Base-by-base conservation (phyloP, 2,888 invertebrate genomes). In the Clunio marinus region DNA sequence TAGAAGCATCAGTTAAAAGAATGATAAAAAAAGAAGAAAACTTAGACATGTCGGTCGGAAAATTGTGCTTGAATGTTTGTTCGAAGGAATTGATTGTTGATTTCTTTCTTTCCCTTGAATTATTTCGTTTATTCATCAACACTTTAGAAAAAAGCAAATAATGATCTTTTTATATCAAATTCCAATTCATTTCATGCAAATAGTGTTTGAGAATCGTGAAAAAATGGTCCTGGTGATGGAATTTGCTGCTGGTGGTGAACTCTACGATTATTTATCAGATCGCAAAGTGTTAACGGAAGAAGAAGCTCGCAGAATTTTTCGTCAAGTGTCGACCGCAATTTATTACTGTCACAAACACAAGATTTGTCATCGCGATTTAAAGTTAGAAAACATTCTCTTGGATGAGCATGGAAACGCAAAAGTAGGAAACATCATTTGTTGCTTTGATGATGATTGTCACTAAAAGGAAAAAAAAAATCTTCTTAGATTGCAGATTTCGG, bases 151-250 rank as follows among this genome's bases (percentile, higher is more conserved):
- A 22, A 17, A 17, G 2, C 25, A 22, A 22, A 55, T 15, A 24
- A 15, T 55, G 2, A 24, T 55, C 17, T 25, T 13, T 32, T 17
- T 65, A 17, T 45, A 10, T n/a, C n/a, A n/a, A n/a, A n/a, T n/a
- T n/a, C n/a, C n/a, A n/a, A n/a, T n/a, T n/a, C n/a, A n/a, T n/a
- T n/a, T n/a, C n/a, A n/a, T n/a, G n/a, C n/a, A n/a, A n/a, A n/a
- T n/a, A n/a, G 98, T 99, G 74, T 99, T 99, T 83, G 99, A 99
- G 83, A 99, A 98, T 82, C 89, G 93, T 75, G 98, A 99, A 81
- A 96, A 97, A 83, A 98, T 99, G 88, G 96, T 99, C 73, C 84
- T 99, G 72, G 97, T 99, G 32, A 97, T 99, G 97, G 98, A 99
- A 81, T 98, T 96, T 80, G 98, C 98, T 72, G 92, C 93, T 70